A percentile compares a stretch with the other conserved stretches of the same genome.
Conservation (phyloP, 2,888 invertebrate species). For the Palloptera scutellata region DNA sequence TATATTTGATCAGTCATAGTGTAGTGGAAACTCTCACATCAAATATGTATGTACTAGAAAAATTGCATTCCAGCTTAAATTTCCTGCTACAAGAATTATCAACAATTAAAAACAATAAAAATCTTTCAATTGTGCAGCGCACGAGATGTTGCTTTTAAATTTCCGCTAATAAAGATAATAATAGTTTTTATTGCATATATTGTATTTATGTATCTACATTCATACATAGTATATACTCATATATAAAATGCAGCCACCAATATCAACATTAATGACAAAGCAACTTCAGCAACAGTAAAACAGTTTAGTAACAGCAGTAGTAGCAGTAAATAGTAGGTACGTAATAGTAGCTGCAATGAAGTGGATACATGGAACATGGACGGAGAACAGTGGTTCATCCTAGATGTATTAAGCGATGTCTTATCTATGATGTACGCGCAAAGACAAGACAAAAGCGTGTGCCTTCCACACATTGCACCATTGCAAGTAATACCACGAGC, state of each 20-base stretch:
- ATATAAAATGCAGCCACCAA: too few species aligned
- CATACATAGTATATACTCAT: too few species aligned
- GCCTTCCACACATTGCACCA: constrained; percentile 10
- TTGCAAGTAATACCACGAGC: not conserved
- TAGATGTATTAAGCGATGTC: not conserved
- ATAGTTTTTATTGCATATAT: constrained; percentile 1
- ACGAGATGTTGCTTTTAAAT: constrained; percentile 28
- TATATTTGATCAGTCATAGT: too few species aligned
- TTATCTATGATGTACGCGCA: constrained; percentile 24
- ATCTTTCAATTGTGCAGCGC: constrained; percentile 19
- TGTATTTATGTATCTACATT: too few species aligned
- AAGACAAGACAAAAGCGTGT: constrained; percentile 16
- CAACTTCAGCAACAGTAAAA: too few species aligned
- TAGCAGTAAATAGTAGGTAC: too few species aligned
- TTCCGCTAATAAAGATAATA: constrained; percentile 13
- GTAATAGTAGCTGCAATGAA: too few species aligned
- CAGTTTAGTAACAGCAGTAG: too few species aligned
- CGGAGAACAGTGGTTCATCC: not conserved
- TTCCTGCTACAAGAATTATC: constrained; percentile 10
- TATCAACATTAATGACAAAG: too few species aligned
- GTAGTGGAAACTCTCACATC: too few species aligned
- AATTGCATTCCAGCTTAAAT: too few species aligned
- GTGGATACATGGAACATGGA: not conserved
- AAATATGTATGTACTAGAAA: too few species aligned
- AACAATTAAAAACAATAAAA: constrained; percentile 31